Percentiles rank a stretch among this genome's conserved stretches.
Evolutionary conservation across 2,888 invertebrate species (phyloP).

Genomic region (Nomada ruficornis): DNA sequence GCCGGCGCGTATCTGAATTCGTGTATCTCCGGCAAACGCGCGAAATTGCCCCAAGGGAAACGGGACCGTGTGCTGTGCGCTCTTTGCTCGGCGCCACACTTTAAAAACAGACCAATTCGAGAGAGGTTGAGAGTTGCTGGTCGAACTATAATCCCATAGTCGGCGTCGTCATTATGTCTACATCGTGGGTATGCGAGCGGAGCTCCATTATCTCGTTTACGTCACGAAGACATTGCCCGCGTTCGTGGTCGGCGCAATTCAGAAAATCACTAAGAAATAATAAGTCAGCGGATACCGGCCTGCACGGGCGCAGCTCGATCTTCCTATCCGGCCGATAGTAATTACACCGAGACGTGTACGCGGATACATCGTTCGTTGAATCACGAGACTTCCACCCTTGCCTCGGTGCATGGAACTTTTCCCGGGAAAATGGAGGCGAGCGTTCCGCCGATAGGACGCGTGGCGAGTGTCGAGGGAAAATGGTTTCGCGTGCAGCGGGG

Average conservation of each 20-base stretch:
- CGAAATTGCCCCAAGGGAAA: constrained; percentile 34
- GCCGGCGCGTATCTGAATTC: constrained; percentile 57
- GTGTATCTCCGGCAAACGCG: constrained; percentile 54
- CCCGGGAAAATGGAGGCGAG: constrained; percentile 22
- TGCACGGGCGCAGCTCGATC: constrained; percentile 46
- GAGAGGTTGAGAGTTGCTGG: constrained; percentile 6
- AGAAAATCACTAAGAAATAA: constrained; percentile 83
- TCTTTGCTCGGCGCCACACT: background rate
- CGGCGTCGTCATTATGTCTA: constrained; percentile 80
- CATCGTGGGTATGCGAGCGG: constrained; percentile 78
- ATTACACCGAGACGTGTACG: constrained; percentile 63
- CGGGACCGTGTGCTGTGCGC: background rate
- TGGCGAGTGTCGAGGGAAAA: background rate
- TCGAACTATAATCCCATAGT: constrained; percentile 76
- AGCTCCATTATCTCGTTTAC: constrained; percentile 81
- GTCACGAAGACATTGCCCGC: constrained; percentile 79
- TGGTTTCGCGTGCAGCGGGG: background rate
- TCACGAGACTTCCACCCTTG: constrained; percentile 59
- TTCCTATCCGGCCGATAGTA: constrained; percentile 66
- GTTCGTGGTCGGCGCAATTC: constrained; percentile 78
- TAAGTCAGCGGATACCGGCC: constrained; percentile 71
- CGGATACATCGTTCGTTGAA: constrained; percentile 54
- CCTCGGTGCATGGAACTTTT: constrained; percentile 25
- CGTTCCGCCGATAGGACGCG: background rate
- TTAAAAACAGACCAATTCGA: constrained; percentile 4